Base-by-base conservation (phyloP, 2,888 invertebrate genomes). In the Cetonia aurata region DNA sequence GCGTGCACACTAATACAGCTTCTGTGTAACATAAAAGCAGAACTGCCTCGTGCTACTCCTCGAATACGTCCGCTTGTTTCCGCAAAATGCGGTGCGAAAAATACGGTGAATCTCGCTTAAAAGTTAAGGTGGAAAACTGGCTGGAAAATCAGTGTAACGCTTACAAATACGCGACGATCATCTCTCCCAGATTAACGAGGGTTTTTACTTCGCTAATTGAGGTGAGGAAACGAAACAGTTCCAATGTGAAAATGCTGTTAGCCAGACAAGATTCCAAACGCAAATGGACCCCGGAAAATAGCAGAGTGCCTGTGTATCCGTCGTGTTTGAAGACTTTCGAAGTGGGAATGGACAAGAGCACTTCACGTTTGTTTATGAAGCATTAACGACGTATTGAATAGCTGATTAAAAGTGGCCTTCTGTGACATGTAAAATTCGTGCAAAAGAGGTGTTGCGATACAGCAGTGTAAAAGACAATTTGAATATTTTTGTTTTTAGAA, bases 41-140 rank as follows among this genome's bases (percentile, higher is more conserved):
- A 17, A 37, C 12, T 25, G n/a, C 31, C 41, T 3, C 17, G 17
- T 41, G 17, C 3, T 4, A 17, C 10, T 55, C 25, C 25, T 25
- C 1, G 1, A 25, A 25, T 25, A 25, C 25, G 3, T 25, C 4
- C 4, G 25, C 3, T 31, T 25, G 25, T 25, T 53, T 12, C 4
- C n/a, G 25, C 10, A 15, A 13, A 44, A 67, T 67, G 67, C 8
- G 55, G 15, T 12, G 46, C 9, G 9, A 6, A 67, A 56, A 46
- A 6, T 42, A 44, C 2, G 48, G n/a, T 8, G 65, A 65, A 10
- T 31, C 48, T 1, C n/a, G 65, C 3, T 6, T 56, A 13, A 67
- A 56, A 67, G 56, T 10, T 48, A 55, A 44, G 25, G 31, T 67
- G 12, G 25, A 37, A 13, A 68, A 68, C 13, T 68, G 68, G 68